Base-by-base conservation (phyloP, 1,140 invertebrate species). In the Rhopalosiphum maidis region DNA sequence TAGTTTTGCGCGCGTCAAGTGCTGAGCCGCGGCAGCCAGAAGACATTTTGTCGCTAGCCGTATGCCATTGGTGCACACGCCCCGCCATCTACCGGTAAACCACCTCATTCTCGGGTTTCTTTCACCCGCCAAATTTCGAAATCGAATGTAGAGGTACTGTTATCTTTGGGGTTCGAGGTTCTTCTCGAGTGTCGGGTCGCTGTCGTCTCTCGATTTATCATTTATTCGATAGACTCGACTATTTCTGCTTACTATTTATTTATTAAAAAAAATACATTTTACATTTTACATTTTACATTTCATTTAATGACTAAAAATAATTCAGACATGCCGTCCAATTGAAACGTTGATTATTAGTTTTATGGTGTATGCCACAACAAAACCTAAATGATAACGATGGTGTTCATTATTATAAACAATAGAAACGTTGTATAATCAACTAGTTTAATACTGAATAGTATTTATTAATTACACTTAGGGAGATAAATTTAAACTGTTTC, bases 121-220 rank as follows among this genome's bases (percentile, higher is more conserved):
- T 43, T 90, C 68, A 35, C 37, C 89, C 89, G 55, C 89, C 54
- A 68, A 41, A 68, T 68, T 90, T 90, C 89, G 23, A 90, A 90
- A 88, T 22, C 48, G 6, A 22, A 0, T 15, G 6, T 25, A 5
- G 1, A 25, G 9, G 9, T 43, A 43, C 37, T 8, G 23, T 85
- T 41, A 54, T 7, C 54, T 46, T 11, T 46, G 46, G 46, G 9
- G 46, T 0, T 0, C 46, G 46, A 46, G 6, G 41, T 41, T 41
- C 37, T 9, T 46, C 43, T 46, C 43, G 43, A 46, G 8, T 46
- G 43, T 46, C 43, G 43, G 43, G 37, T 37, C 37, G 37, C 37
- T 8, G 15, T 48, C 15, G 48, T 18, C 48, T 1, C 48, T 0
- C 15, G 48, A 48, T 51, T 51, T 51, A 51, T 21, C 48, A 3